Conservation (phyloP, 37 sponge, comb jelly and placozoan species). For the Halichondria panicea region DNA sequence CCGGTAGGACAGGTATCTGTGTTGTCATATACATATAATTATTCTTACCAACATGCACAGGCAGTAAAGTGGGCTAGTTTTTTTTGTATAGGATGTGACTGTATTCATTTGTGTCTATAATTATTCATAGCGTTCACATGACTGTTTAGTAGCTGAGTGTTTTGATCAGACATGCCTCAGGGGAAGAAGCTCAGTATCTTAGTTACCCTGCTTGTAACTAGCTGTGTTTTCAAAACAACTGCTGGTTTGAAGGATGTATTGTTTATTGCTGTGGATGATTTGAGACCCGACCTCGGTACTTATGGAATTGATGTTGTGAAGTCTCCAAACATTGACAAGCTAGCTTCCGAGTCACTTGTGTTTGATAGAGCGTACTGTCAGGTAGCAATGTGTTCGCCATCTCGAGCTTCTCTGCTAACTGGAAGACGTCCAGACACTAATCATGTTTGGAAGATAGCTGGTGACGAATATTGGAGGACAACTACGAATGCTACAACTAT, state of each 20-base stretch:
- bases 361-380: constrained; percentile 54
- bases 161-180: too few relatives aligned
- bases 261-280: constrained; percentile 30
- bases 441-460: constrained; percentile 37
- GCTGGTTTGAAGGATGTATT: constrained; percentile 31
- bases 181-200: too few relatives aligned
- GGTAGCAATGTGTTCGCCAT: constrained; percentile 44
- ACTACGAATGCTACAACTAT: constrained; percentile 42
- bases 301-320: constrained; percentile 14
- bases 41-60: too few relatives aligned
- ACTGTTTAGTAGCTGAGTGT: too few relatives aligned
- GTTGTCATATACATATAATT: too few relatives aligned
- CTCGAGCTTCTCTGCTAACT: constrained; percentile 42
- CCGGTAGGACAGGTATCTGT: too few relatives aligned
- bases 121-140: too few relatives aligned
- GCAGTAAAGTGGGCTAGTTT: too few relatives aligned
- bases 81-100: too few relatives aligned
- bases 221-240: too few relatives aligned
- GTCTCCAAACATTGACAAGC: constrained; percentile 34
- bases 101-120: too few relatives aligned
- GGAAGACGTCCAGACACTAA: constrained; percentile 51
- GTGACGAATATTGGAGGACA: constrained; percentile 35
- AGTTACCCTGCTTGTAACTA: too few relatives aligned
- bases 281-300: constrained; percentile 32
- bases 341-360: constrained; percentile 24